phyloP scores from a whole-genome alignment of 2,797 vertebrate genomes.

The Anomalospiza imberbis region DNA sequence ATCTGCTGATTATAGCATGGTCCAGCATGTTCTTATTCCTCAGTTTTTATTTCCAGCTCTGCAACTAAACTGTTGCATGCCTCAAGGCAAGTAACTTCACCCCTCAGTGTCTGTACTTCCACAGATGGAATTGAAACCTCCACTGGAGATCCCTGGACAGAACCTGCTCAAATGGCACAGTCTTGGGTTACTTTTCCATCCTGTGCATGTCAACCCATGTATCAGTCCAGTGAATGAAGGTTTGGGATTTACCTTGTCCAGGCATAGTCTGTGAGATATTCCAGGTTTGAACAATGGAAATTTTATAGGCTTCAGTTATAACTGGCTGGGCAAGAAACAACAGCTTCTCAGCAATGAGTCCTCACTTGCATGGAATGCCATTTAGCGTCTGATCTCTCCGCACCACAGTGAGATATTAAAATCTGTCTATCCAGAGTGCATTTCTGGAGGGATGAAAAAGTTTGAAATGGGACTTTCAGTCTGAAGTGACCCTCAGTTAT shows the following conservation, averaged over 20 bases:
- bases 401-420: not conserved
- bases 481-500: not conserved
- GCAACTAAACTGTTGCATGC: constrained; percentile 10
- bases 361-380: constrained; percentile 59
- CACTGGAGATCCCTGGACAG: not conserved
- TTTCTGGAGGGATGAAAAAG: constrained; percentile 8
- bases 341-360: constrained; percentile 43
- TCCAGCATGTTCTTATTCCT: constrained; percentile 38
- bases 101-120: not conserved
- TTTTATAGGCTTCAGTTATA: constrained; percentile 40
- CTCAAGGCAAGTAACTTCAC: constrained; percentile 54
- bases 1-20: constrained; percentile 44
- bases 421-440: not conserved
- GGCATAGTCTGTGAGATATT: not conserved
- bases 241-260: not conserved
- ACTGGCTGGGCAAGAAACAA: constrained; percentile 57
- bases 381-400: constrained; percentile 35
- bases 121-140: not conserved
- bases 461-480: no score
- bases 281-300: constrained; percentile 48
- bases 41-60: constrained; percentile 54
- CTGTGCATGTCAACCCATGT: not conserved
- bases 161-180: not conserved
- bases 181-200: not conserved
- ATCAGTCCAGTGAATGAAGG: not conserved